Conservation (phyloP, 2,113 vertebrate genomes). For the Ciconia maguari region DNA sequence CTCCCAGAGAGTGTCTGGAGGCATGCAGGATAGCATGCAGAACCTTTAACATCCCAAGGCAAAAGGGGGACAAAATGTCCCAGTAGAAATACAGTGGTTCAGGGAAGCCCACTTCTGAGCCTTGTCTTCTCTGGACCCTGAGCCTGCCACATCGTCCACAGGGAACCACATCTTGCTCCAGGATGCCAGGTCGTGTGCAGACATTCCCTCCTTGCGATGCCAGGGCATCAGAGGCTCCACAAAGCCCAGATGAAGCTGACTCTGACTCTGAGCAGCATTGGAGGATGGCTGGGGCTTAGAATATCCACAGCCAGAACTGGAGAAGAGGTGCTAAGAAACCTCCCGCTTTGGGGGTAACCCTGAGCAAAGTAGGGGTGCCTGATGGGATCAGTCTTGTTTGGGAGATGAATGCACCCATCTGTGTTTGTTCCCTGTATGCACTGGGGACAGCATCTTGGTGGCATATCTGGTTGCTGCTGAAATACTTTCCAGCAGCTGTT, state of each 20-base stretch:
- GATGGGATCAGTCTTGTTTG: not conserved
- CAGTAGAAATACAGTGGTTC: not conserved
- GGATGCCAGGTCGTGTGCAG: not conserved
- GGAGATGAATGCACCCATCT: not conserved
- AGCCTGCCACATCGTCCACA: not conserved
- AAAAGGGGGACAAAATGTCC: not conserved
- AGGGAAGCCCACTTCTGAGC: not conserved
- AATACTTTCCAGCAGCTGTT: not conserved
- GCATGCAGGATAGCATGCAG: not conserved
- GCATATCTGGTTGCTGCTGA: not conserved
- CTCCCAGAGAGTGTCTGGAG: not conserved
- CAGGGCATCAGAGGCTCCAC: not conserved
- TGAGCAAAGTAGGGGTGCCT: not conserved
- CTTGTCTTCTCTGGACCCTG: not conserved
- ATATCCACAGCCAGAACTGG: not conserved
- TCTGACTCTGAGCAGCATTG: not conserved
- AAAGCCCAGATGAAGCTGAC: not conserved
- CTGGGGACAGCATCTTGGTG: not conserved
- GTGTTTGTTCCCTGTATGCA: not conserved
- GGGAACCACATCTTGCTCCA: not conserved
- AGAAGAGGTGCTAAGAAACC: not conserved
- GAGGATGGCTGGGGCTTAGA: not conserved
- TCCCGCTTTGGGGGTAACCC: not conserved
- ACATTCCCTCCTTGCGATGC: not conserved
- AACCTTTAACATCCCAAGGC: not conserved